Evolutionary conservation across 2,888 invertebrate species (phyloP), one percentile per base, ranked within the genome.

Genomic region (Tetragonula carbonaria): DNA sequence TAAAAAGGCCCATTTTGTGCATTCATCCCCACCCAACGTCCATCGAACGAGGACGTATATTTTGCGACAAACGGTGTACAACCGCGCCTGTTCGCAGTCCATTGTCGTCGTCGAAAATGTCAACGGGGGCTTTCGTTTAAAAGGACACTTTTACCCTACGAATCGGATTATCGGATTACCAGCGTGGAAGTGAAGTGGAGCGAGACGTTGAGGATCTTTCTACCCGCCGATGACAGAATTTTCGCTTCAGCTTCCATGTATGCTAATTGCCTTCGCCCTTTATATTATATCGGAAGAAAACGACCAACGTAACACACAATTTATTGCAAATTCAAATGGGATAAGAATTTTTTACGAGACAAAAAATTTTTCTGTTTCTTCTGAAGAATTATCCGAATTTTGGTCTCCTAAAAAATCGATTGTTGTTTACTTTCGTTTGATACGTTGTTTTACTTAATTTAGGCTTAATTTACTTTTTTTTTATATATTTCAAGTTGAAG

Each of bases 131-230:
- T 11, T 45, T 87, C 88, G 89, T 89, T 91, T 88, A 87, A 91
- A 91, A 90, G 90, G 91, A 90, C 85, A 88, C 91, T 88, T 87
- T 92, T 84, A 80, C 88, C 84, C 90, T 83, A 85, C 89, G 92
- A 94, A 94, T 94, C 94, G 93, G 94, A 94, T 94, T 94, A 93
- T 91, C 86, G 91, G 92, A 93, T 93, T 93, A 93, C 88, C 86
- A 85, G 83, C 74, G 84, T 82, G 80, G 82, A 88, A 89, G 91
- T 91, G 90, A 92, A 93, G 92, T 92, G 92, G 92, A 86, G 86
- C 86, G 86, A 80, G 73, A 65, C 1, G 23, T 75, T 66, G 78
- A 85, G 89, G 74, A 79, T 82, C 51, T 65, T 77, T 45, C 45
- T 45, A 8, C 45, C 67, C 57, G 77, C 53, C 74, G 53, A 28